A percentile compares a stretch with the other conserved stretches of the same genome.
phyloP scores from a whole-genome alignment of 2,113 vertebrate species.

The Pteruthius melanotis region DNA sequence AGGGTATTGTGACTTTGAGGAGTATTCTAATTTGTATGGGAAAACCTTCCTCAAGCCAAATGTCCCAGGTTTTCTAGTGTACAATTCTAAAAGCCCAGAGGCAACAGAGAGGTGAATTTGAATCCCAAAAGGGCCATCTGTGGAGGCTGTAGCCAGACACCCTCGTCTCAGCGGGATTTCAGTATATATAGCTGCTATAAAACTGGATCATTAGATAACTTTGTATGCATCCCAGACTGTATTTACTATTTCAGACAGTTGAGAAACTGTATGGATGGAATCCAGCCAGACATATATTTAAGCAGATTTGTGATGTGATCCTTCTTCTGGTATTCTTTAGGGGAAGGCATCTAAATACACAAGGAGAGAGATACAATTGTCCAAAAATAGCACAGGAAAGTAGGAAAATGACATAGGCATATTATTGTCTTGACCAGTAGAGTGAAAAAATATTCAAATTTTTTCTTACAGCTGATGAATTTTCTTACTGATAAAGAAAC shows the following conservation, averaged over 20 bases:
- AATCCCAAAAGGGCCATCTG: neutral
- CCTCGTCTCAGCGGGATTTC: neutral
- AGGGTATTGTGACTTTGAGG: neutral
- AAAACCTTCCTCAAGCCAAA: neutral
- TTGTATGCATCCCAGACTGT: neutral
- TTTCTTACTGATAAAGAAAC: neutral
- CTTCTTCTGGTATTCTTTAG: neutral
- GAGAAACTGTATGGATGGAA: neutral
- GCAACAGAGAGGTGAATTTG: neutral
- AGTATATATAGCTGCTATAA: neutral
- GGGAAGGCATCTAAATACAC: neutral
- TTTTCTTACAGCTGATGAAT: neutral
- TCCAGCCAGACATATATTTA: neutral
- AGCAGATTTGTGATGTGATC: neutral
- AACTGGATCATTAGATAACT: neutral
- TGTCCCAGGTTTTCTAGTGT: neutral
- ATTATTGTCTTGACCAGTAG: neutral
- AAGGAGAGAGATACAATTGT: neutral
- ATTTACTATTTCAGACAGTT: slow-evolving; percentile 4
- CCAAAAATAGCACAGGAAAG: neutral
- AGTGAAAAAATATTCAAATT: neutral
- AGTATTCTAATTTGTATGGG: neutral
- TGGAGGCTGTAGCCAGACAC: neutral
- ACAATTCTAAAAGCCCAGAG: neutral
- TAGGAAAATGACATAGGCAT: neutral